phyloP scores from a whole-genome alignment of 2,113 vertebrate species.

The Mobula hypostoma region DNA sequence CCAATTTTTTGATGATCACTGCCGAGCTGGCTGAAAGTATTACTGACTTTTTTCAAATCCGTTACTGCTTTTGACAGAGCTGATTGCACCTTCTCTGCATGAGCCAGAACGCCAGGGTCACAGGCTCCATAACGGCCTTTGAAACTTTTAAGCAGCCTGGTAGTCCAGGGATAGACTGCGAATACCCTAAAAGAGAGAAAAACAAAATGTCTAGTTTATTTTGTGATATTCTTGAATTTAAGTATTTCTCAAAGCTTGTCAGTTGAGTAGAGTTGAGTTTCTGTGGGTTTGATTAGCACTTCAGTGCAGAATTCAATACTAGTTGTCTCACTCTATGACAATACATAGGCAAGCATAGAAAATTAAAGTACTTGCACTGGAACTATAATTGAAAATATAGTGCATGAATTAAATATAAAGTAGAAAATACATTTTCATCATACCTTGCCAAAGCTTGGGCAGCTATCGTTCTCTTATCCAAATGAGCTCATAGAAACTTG shows the following conservation, averaged over 20 bases:
- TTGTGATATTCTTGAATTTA: too few relatives aligned
- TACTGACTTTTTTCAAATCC: accelerated
- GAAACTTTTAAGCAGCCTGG: background rate
- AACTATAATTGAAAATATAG: background rate
- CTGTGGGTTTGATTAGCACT: background rate
- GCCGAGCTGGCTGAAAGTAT: accelerated
- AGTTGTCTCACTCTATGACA: background rate
- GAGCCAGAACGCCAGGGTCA: accelerated
- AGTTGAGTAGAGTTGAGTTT: background rate
- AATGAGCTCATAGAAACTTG: accelerated
- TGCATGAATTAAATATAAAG: background rate
- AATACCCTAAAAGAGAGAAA: background rate
- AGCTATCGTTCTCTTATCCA: accelerated
- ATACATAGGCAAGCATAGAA: background rate
- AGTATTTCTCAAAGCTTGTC: background rate
- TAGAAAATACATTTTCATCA: background rate
- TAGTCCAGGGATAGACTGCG: background rate
- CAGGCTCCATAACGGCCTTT: accelerated
- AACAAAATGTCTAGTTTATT: background rate
- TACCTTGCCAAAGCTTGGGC: background rate
- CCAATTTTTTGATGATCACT: background rate
- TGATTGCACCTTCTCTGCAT: background rate
- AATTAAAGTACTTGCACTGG: background rate
- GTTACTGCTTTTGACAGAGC: background rate
- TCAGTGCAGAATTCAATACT: background rate